Evolutionary conservation across 92 coral and sea anemone genomes (phyloP), one percentile per base, ranked within the genome.

Genomic region (Porites rus): DNA sequence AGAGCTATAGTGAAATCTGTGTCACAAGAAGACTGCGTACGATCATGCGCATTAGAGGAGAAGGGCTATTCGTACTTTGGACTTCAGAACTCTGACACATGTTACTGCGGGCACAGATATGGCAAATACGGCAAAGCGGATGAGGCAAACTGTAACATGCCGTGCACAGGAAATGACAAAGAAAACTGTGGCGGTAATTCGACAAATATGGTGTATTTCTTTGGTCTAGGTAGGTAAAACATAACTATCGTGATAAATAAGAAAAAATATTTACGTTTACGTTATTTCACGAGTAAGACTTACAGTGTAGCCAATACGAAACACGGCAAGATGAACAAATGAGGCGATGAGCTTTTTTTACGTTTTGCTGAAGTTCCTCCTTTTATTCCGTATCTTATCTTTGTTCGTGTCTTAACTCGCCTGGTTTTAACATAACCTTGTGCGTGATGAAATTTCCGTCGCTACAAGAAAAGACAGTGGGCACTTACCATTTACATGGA

Each of bases 111-210:
- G 73, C 95, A 95, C 75, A 75, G 87, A 14, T 97, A 95, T 86
- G 99, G 99, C 21, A 91, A 90, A 81, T 97, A 95, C 69, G 99
- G 98, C 74, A 83, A 80, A 64, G 98, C 99, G 11, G 92, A 84
- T 51, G 98, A 97, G 8, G 84, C 89, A 10, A 64, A 51, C 24
- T 97, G 99, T 62, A 88, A 97, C 83, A 93, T 75, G 90, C 88
- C 94, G 12, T 97, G 99, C 75, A 90, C 91, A 28, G 99, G 96
- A 19, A 97, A 97, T 60, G 90, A 80, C n/a, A 95, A 97, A 59
- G 99, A 97, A 80, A 97, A 97, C 62, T 97, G 99, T 51, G 99
- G 99, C 14, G 99, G 99, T 14, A 91, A 93, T 58, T 74, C 92
- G 10, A 85, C 89, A 13, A 97, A 97, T 65, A 93, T 97, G 92